Evolutionary conservation across 2,797 vertebrate genomes (phyloP).

Genomic region (Hydrolagus colliei): DNA sequence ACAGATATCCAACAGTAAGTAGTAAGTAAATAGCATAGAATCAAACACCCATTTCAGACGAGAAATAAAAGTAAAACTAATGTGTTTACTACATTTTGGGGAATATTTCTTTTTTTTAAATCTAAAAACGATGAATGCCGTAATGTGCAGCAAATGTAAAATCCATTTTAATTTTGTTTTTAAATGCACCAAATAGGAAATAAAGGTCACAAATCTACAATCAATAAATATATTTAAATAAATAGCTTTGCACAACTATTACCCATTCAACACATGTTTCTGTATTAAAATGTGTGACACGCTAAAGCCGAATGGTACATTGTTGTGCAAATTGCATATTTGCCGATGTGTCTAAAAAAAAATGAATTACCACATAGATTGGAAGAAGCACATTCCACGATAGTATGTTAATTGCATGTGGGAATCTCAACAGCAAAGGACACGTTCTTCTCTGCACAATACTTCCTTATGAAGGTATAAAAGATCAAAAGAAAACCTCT

Average conservation of each 20-base stretch:
- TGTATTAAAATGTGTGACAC: background rate
- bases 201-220: background rate
- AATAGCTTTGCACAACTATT: background rate
- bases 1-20: too few species aligned
- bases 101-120: background rate
- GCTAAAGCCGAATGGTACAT: background rate
- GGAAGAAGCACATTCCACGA: background rate
- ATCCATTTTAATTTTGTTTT: background rate
- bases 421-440: background rate
- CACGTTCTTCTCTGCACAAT: background rate
- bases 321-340: background rate
- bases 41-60: too few species aligned
- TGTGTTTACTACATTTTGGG: background rate
- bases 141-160: background rate
- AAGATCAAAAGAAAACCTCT: too few species aligned
- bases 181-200: background rate
- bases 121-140: background rate
- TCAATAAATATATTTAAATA: background rate
- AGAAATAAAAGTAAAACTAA: background rate
- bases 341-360: background rate
- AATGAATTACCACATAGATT: background rate
- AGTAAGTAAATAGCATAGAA: too few species aligned
- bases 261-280: background rate
- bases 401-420: background rate
- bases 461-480: background rate